Evolutionary conservation across 2,888 invertebrate species (phyloP).

Genomic region (Phyto melanocephala): DNA sequence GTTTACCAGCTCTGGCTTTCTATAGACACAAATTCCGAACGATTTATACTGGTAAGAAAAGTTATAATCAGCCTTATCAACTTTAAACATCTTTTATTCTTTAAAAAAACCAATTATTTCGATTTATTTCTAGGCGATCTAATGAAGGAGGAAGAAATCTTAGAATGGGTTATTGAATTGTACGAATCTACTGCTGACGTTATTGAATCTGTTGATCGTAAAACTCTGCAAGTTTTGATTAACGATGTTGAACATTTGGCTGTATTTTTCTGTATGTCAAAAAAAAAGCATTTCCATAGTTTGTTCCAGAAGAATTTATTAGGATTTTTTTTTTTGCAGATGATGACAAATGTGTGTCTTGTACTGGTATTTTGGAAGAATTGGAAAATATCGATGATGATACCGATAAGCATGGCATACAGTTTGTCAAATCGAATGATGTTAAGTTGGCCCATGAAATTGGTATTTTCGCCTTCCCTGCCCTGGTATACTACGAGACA

Average conservation of each 20-base stretch:
- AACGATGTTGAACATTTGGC: conserved; percentile 94
- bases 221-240: conserved; percentile 92
- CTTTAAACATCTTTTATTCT: no score
- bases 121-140: conserved; percentile 82
- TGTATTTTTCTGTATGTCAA: conserved; percentile 91
- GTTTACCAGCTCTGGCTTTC: conserved; percentile 90
- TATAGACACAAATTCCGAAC: conserved; percentile 93
- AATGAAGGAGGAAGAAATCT: conserved; percentile 93
- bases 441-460: conserved; percentile 93
- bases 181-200: conserved; percentile 92
- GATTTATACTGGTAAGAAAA: conserved; percentile 86
- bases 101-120: not conserved
- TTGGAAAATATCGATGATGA: conserved; percentile 95
- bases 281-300: no score
- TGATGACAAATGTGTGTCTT: conserved; percentile 91
- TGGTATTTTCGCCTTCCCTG: conserved; percentile 94
- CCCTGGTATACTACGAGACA: conserved; percentile 94
- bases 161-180: conserved; percentile 93
- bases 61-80: no score
- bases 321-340: conserved; percentile 79
- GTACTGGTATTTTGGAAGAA: conserved; percentile 90
- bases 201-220: conserved; percentile 94
- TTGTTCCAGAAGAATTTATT: not conserved
- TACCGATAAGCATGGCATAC: conserved; percentile 94
- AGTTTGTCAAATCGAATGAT: conserved; percentile 95